Evolutionary conservation across 2,888 invertebrate species (phyloP).

Genomic region (Uloborus plumipes): DNA sequence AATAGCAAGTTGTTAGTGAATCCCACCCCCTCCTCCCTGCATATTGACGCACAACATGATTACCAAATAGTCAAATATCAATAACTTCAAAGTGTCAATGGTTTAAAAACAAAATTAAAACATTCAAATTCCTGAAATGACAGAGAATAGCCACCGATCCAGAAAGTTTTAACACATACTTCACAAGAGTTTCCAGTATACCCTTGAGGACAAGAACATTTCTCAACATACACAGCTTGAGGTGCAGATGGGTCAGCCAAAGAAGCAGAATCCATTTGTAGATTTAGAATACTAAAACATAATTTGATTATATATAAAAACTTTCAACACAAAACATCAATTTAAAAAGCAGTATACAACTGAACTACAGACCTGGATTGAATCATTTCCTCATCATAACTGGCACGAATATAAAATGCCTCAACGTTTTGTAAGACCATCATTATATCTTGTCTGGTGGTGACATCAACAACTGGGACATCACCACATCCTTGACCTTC

Average conservation of each 20-base stretch:
- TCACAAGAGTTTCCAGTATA: slow-evolving; percentile 89
- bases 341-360: too few species aligned
- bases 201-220: slow-evolving; percentile 89
- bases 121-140: too few species aligned
- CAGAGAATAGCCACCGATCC: too few species aligned
- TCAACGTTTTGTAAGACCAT: slow-evolving; percentile 92
- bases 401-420: slow-evolving; percentile 79
- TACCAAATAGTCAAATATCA: too few species aligned
- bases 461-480: slow-evolving; percentile 54
- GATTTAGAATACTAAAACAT: slow-evolving; percentile 73
- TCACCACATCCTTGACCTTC: slow-evolving; percentile 63
- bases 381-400: slow-evolving; percentile 66
- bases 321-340: too few species aligned
- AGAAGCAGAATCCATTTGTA: slow-evolving; percentile 73
- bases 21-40: too few species aligned
- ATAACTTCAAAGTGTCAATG: too few species aligned
- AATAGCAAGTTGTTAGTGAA: too few species aligned
- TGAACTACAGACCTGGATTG: slow-evolving; percentile 66
- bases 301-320: too few species aligned
- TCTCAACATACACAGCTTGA: slow-evolving; percentile 87
- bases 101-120: too few species aligned
- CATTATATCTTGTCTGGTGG: slow-evolving; percentile 90
- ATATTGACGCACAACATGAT: too few species aligned
- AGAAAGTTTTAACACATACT: slow-evolving; percentile 71
- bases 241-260: slow-evolving; percentile 73